Base-by-base conservation (phyloP, 2,797 vertebrate species). In the Acipenser oxyrinchus region DNA sequence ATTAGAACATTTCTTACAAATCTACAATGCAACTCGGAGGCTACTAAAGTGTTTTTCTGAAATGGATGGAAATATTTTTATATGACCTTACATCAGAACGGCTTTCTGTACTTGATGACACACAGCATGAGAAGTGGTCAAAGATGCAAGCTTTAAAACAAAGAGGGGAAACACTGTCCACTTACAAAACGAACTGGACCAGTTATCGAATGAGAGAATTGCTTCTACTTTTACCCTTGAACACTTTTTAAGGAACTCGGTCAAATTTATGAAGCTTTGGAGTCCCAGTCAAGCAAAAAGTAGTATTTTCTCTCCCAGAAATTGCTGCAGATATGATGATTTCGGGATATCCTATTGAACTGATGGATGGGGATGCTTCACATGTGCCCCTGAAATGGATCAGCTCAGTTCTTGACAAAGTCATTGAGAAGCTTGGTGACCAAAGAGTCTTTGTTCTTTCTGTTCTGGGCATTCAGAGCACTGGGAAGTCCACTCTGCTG, bases 401-500 rank as follows among this genome's bases (percentile, higher is more conserved):
- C 0, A 48, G 62, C 18, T 80, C 81, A 6, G 64, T 85, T 65
- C 78, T 85, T 60, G 75, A 77, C 8, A 76, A 67, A 15, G 5
- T 86, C 18, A 70, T 68, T 11, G 74, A 79, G 69, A 77, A 73
- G 68, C 48, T 79, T 1, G 77, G 76, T 62, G 73, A 86, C 68
- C 8, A 62, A 18, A 60, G 48, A 13, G 55, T 86, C 0, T 84
- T 81, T 70, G 76, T 86, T 2, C 77, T 86, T 7, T 84, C 80
- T 0, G 71, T 86, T 15, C 77, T 86, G 0, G 81, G 80, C 8
- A 65, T 83, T 51, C 80, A 83, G 70, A 82, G 70, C 69, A 82
- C 82, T 2, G 84, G 79, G 5, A 86, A 86, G 63, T 85, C 83
- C 11, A 83, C 82, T 1, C 60, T 86, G 9, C 18, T 86, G 23